These are phyloP conservation scores for Listronotus oregonensis DNA, from an alignment of 1,140 invertebrate species.

Conservation along the genomic window DNA sequence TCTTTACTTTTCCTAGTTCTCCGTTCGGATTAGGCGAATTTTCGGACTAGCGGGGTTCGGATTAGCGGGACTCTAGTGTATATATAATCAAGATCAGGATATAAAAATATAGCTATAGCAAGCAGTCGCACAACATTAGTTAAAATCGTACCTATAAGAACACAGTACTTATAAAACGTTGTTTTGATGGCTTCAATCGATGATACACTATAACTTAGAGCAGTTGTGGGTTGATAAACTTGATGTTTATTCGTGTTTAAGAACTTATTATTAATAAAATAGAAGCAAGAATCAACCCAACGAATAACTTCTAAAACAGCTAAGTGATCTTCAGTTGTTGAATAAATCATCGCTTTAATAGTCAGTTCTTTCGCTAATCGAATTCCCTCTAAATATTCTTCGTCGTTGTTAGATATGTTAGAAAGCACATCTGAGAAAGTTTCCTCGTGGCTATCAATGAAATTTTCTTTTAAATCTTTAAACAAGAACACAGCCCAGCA, in stretches of 20 bases:
- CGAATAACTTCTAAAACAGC: slow-evolving; percentile 37
- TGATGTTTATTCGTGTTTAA: background rate
- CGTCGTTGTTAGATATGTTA: background rate
- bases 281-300: slow-evolving; percentile 21
- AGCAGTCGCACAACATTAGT: background rate
- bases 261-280: background rate
- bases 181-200: slow-evolving; percentile 5
- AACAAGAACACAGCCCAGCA: slow-evolving; percentile 18
- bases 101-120: no score
- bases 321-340: slow-evolving; percentile 22
- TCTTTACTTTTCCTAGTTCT: no score
- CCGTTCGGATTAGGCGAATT: no score
- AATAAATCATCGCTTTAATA: slow-evolving; percentile 36
- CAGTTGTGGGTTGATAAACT: background rate
- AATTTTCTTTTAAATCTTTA: slow-evolving; percentile 6
- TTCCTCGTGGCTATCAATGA: slow-evolving; percentile 9
- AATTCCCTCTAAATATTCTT: slow-evolving; percentile 22
- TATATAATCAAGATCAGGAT: no score
- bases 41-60: no score
- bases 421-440: slow-evolving; percentile 20
- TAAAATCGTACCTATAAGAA: background rate
- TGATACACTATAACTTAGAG: background rate
- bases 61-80: no score
- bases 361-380: slow-evolving; percentile 34
- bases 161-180: slow-evolving; percentile 1